These are phyloP conservation scores for Rhizomys pruinosus DNA, from an alignment of 2,113 vertebrate genomes.

Conservation along the genomic window DNA sequence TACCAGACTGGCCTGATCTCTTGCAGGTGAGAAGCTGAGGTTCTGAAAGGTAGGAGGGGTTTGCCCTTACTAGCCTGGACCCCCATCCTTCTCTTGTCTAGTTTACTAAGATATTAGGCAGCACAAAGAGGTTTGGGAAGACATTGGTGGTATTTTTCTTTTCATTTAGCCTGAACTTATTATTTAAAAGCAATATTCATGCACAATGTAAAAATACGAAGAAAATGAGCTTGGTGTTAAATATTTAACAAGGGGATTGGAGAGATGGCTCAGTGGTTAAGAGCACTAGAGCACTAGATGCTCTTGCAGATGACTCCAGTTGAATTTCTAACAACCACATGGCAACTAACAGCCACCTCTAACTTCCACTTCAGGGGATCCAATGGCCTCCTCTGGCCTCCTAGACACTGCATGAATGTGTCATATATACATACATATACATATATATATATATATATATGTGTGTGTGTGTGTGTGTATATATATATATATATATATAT, in stretches of 20 bases:
- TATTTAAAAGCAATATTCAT: constrained; percentile 67
- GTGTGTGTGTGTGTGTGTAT: no score
- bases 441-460: no score
- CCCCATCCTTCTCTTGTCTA: constrained; percentile 5
- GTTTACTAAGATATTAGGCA: background rate
- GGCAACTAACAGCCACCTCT: no score
- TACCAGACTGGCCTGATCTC: background rate
- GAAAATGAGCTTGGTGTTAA: constrained; percentile 22
- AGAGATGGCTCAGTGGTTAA: no score
- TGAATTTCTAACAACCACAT: no score
- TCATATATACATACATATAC: no score
- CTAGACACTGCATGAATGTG: no score
- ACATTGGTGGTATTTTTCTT: background rate
- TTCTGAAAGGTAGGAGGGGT: background rate
- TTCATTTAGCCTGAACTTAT: constrained; percentile 48
- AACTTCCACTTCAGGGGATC: no score
- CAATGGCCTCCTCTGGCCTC: no score
- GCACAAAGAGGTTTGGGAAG: background rate
- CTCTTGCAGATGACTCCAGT: no score
- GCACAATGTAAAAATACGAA: constrained; percentile 14
- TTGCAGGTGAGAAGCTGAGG: background rate
- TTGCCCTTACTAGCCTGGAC: background rate
- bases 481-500: no score
- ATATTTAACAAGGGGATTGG: constrained; percentile 23
- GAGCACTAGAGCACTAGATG: no score